A percentile compares a stretch with the other conserved stretches of the same genome.
Evolutionary conservation across 2,113 vertebrate genomes (phyloP).

Genomic region (Heteronetta atricapilla): DNA sequence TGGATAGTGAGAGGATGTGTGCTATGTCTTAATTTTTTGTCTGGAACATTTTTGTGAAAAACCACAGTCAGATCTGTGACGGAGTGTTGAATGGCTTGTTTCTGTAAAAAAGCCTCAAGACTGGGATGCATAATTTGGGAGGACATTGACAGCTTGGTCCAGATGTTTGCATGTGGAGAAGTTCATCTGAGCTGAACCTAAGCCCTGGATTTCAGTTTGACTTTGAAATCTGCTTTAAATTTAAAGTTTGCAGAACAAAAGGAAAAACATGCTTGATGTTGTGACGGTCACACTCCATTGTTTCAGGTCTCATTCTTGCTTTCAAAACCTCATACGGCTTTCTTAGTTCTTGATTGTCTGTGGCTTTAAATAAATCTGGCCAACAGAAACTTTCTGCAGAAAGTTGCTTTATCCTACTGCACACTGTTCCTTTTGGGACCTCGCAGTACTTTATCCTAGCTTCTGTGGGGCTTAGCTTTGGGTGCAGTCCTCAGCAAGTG

Average conservation of each 20-base stretch:
- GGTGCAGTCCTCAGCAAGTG: background rate
- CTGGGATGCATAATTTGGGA: background rate
- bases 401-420: background rate
- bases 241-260: constrained; percentile 27
- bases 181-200: background rate
- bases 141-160: background rate
- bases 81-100: background rate
- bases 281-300: constrained; percentile 9
- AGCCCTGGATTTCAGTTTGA: background rate
- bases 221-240: constrained; percentile 45
- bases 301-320: constrained; percentile 17
- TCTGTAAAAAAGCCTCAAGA: constrained; percentile 11
- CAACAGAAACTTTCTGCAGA: background rate
- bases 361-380: constrained; percentile 16
- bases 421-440: background rate
- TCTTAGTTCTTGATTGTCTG: background rate
- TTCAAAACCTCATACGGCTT: background rate
- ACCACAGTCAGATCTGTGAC: background rate
- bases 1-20: constrained; percentile 1
- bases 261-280: constrained; percentile 13
- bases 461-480: background rate
- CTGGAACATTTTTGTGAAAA: constrained; percentile 25
- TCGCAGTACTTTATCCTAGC: background rate
- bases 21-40: background rate
- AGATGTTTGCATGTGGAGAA: background rate